Conservation (phyloP, 1,140 invertebrate genomes). For the Doryteuthis pealeii region DNA sequence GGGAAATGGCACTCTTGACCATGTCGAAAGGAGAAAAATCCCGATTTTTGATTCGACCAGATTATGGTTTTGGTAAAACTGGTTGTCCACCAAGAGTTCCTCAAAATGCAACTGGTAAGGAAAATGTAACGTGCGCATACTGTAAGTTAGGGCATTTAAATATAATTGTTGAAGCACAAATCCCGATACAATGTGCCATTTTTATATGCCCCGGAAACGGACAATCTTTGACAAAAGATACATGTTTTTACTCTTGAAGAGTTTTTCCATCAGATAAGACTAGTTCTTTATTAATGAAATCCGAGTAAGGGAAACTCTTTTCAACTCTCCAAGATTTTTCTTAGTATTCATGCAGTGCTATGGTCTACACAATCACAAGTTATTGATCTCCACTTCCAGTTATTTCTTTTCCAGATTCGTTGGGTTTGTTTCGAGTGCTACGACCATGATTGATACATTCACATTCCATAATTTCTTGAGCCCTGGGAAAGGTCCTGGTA, state of each 20-base stretch:
- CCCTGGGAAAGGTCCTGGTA: no score
- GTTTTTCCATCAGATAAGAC: neutral
- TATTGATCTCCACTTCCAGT: no score
- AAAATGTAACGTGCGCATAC: neutral
- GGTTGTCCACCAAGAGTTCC: constrained; percentile 71
- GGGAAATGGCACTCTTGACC: constrained; percentile 68
- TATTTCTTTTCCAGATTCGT: no score
- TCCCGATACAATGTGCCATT: no score
- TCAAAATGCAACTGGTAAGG: constrained; percentile 52
- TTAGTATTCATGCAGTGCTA: no score
- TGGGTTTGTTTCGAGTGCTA: no score
- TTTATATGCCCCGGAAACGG: neutral
- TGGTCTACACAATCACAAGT: no score
- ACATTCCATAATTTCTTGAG: no score
- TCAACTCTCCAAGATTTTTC: no score
- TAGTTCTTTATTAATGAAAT: neutral
- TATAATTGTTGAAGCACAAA: neutral
- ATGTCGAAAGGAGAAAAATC: constrained; percentile 72
- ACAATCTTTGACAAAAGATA: neutral
- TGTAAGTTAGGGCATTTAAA: neutral
- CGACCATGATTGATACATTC: no score
- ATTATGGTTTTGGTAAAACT: constrained; percentile 68
- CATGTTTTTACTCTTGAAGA: neutral
- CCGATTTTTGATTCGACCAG: constrained; percentile 69
- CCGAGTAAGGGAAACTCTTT: neutral